These are phyloP conservation scores for Etia nguti DNA, from an alignment of 2,113 vertebrate species.

Conservation along the genomic window DNA sequence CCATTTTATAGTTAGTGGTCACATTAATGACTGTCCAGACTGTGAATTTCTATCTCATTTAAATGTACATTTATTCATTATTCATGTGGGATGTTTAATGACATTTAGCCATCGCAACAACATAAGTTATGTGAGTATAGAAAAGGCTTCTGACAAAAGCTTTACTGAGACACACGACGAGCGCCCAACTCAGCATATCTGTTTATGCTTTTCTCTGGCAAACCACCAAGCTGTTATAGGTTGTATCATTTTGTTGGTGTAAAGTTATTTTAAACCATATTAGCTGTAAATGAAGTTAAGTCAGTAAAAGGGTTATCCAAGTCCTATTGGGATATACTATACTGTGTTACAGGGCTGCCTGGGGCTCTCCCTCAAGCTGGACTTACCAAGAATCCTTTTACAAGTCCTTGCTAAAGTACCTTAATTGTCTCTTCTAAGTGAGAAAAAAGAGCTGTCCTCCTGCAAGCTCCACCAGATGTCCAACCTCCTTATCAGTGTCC, in stretches of 20 bases:
- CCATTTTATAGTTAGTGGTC: conserved; percentile 9
- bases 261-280: not conserved
- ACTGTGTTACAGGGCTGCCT: not conserved
- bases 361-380: not conserved
- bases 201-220: not conserved
- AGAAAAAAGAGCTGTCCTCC: not conserved
- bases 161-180: not conserved
- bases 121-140: not conserved
- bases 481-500: not conserved
- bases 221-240: not conserved
- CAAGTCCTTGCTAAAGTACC: not conserved
- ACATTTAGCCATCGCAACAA: not conserved
- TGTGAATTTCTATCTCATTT: not conserved
- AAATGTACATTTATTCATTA: not conserved
- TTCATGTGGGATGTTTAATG: not conserved
- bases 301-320: not conserved
- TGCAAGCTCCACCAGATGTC: not conserved
- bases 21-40: conserved; percentile 11
- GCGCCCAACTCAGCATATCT: too few relatives aligned
- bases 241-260: not conserved
- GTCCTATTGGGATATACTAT: not conserved
- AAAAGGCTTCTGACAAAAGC: not conserved
- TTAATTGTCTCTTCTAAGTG: not conserved
- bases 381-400: not conserved
- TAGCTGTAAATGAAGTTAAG: not conserved